Evolutionary conservation across 2,888 invertebrate genomes (phyloP).

Genomic region (Drosophila mercatorum): DNA sequence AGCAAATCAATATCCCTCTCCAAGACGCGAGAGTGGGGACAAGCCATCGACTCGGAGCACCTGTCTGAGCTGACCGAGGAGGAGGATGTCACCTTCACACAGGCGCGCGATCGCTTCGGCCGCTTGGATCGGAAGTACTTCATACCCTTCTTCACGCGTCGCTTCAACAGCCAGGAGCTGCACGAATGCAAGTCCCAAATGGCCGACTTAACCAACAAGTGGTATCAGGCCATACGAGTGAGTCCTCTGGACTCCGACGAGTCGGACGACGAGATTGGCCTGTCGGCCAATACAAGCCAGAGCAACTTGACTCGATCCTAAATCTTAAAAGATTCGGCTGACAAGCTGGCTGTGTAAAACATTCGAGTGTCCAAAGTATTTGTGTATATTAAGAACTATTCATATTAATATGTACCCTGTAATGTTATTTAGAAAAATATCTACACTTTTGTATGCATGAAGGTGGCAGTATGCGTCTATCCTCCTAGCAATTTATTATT

Average conservation of each 20-base stretch:
- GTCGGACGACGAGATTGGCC: slow-evolving; percentile 86
- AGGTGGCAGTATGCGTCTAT: slow-evolving; percentile 20
- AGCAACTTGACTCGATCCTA: slow-evolving; percentile 68
- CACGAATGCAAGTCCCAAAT: slow-evolving; percentile 98
- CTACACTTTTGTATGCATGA: neutral
- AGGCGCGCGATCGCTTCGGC: slow-evolving; percentile 94
- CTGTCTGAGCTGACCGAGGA: slow-evolving; percentile 96
- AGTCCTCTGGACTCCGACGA: slow-evolving; percentile 94
- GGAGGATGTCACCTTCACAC: slow-evolving; percentile 93
- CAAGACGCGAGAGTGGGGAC: slow-evolving; percentile 99
- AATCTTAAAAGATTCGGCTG: slow-evolving; percentile 4
- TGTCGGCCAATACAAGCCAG: slow-evolving; percentile 81
- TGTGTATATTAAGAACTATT: slow-evolving; percentile 3
- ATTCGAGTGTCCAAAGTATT: slow-evolving; percentile 34
- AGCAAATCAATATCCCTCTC: slow-evolving; percentile 95
- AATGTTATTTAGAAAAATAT: slow-evolving; percentile 3
- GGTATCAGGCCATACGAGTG: slow-evolving; percentile 98
- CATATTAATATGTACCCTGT: neutral
- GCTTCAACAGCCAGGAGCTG: slow-evolving; percentile 98
- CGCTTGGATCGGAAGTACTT: slow-evolving; percentile 96
- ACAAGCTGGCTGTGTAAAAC: slow-evolving; percentile 4
- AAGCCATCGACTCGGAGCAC: slow-evolving; percentile 96
- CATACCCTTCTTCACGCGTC: slow-evolving; percentile 97
- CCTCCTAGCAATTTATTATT: neutral
- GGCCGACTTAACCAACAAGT: slow-evolving; percentile 97